Percentiles rank a stretch among this genome's conserved stretches.
Conservation (phyloP, 2,113 vertebrate genomes). For the Vanacampus margaritifer region DNA sequence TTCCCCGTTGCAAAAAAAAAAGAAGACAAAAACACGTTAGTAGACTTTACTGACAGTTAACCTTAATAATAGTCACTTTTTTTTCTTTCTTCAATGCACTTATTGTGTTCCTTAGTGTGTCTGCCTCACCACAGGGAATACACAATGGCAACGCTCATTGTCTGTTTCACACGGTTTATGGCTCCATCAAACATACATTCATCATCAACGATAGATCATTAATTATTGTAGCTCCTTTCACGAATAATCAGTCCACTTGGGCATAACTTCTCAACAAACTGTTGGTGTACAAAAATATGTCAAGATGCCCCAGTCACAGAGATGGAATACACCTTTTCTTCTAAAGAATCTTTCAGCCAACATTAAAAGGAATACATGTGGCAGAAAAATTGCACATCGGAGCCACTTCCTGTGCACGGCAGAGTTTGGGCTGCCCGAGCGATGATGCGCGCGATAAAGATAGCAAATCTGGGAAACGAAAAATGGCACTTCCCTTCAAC, state of each 20-base stretch:
- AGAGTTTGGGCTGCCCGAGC: conserved; percentile 57
- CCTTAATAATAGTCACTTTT: conserved; percentile 53
- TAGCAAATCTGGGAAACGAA: conserved; percentile 68
- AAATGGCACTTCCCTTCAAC: conserved; percentile 69
- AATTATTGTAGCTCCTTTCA: conserved; percentile 69
- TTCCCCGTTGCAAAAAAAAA: conserved; percentile 43
- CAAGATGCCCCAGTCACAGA: conserved; percentile 35
- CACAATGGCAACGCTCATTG: conserved; percentile 53
- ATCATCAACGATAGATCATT: conserved; percentile 70
- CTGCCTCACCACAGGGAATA: conserved; percentile 54
- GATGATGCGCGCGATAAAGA: conserved; percentile 69
- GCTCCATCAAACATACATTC: conserved; percentile 68
- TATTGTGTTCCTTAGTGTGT: conserved; percentile 33
- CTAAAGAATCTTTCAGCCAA: conserved; percentile 49
- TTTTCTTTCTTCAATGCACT: conserved; percentile 44
- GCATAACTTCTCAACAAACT: conserved; percentile 62
- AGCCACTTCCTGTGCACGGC: conserved; percentile 32
- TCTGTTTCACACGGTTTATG: conserved; percentile 59
- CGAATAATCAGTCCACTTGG: conserved; percentile 61
- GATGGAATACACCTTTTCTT: conserved; percentile 55
- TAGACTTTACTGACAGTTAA: conserved; percentile 58
- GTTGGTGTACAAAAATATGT: conserved; percentile 53
- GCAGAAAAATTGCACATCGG: conserved; percentile 35
- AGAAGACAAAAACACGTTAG: conserved; percentile 12
- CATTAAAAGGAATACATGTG: conserved; percentile 58